Evolutionary conservation across 2,888 invertebrate genomes (phyloP).

Genomic region (Frankliniella fusca): DNA sequence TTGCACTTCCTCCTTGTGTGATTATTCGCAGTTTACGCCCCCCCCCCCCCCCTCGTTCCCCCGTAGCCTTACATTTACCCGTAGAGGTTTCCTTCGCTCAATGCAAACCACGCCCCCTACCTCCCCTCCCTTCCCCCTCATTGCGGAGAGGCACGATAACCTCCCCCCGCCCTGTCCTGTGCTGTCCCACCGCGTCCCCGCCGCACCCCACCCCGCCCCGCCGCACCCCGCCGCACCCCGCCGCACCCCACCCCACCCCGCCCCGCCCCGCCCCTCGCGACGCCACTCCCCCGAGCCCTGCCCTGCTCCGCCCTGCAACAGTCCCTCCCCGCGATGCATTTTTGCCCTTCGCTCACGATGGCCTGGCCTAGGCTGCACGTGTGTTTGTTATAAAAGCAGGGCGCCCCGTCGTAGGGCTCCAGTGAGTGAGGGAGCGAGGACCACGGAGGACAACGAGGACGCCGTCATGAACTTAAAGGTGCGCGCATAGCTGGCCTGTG

Average conservation of each 20-base stretch:
- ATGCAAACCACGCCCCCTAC: too few species aligned
- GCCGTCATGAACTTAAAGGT: not conserved
- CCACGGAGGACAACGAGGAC: not conserved
- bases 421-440: not conserved
- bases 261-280: too few species aligned
- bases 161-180: too few species aligned
- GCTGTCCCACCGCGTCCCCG: not conserved
- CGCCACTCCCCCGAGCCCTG: not conserved
- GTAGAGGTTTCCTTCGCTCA: too few species aligned
- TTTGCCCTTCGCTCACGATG: not conserved
- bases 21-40: too few species aligned
- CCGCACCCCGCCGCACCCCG: not conserved
- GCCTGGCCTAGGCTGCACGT: not conserved
- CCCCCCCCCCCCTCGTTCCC: too few species aligned
- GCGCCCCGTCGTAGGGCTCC: not conserved
- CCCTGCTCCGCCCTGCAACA: not conserved
- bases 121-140: too few species aligned
- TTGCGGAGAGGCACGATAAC: too few species aligned
- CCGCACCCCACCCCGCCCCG: not conserved
- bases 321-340: not conserved
- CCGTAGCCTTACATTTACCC: too few species aligned
- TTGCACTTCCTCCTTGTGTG: too few species aligned
- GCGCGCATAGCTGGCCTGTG: not conserved
- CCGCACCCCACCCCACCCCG: not conserved
- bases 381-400: constrained; percentile 7